Conservation (phyloP, 2,888 invertebrate species). For the Boloria euphrosyne region DNA sequence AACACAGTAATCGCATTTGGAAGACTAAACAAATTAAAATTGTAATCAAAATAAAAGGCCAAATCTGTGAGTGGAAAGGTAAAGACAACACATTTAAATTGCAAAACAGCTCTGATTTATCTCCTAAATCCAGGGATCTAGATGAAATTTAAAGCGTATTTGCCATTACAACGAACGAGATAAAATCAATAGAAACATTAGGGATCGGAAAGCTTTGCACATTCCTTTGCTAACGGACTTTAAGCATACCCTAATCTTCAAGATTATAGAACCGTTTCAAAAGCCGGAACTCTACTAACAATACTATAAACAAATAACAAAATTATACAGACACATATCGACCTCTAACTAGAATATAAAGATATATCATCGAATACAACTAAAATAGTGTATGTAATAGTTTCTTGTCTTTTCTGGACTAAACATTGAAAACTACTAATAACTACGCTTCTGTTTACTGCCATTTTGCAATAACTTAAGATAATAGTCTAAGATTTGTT, state of each 20-base stretch:
- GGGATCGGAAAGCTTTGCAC: conserved; percentile 3
- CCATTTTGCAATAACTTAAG: conserved; percentile 43
- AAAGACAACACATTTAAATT: conserved; percentile 36
- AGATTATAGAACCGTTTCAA: background rate
- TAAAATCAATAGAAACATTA: conserved; percentile 26
- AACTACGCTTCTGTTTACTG: conserved; percentile 45
- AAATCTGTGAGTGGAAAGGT: conserved; percentile 7
- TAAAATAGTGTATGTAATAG: background rate
- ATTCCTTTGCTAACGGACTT: conserved; percentile 13
- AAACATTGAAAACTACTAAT: conserved; percentile 24
- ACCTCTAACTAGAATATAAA: background rate
- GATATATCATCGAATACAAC: too few species aligned
- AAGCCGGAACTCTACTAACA: background rate
- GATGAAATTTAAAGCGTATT: conserved; percentile 34
- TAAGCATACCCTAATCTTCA: background rate
- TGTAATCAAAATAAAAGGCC: conserved; percentile 11
- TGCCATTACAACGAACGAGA: conserved; percentile 32
- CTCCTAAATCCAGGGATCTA: conserved; percentile 30
- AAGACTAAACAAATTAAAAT: conserved; percentile 5
- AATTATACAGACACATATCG: conserved; percentile 14
- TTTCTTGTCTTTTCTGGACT: conserved; percentile 6
- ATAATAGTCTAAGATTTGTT: conserved; percentile 37
- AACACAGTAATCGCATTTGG: too few species aligned
- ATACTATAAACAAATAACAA: conserved; percentile 2
- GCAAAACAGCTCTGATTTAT: conserved; percentile 36